A percentile compares a stretch with the other conserved stretches of the same genome.
Conservation (phyloP, 2,888 invertebrate species). For the Nomada fucata region DNA sequence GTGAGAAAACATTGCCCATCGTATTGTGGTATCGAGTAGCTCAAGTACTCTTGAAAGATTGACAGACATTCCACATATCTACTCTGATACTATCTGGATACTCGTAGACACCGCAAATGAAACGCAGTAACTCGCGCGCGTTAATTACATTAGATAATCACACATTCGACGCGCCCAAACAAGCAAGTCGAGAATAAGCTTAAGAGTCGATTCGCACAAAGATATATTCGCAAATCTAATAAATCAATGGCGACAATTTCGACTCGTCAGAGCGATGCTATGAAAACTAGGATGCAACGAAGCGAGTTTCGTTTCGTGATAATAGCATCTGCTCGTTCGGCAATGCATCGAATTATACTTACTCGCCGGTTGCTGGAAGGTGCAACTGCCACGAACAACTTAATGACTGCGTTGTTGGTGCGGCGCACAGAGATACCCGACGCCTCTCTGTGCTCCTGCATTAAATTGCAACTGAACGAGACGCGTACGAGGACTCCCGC, state of each 20-base stretch:
- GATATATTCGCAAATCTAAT: background rate
- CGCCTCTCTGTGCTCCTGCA: background rate
- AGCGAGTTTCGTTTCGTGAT: background rate
- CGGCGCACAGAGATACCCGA: background rate
- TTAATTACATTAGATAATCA: no score
- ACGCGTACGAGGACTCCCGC: conserved; percentile 1
- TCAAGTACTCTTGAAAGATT: no score
- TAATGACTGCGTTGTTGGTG: conserved; percentile 23
- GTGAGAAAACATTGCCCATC: no score
- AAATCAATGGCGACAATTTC: background rate
- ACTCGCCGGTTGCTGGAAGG: background rate
- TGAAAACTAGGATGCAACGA: background rate
- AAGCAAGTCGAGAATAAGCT: no score
- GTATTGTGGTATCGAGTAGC: no score
- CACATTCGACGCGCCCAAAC: no score
- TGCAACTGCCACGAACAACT: conserved; percentile 14
- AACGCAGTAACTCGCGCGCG: no score
- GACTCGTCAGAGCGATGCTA: background rate
- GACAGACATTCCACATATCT: no score
- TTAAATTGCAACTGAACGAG: conserved; percentile 8
- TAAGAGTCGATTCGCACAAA: background rate
- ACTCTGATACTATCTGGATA: no score
- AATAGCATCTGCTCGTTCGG: background rate
- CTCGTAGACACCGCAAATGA: no score
- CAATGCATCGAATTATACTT: conserved; percentile 8